A percentile compares a stretch with the other conserved stretches of the same genome.
phyloP scores from a whole-genome alignment of 2,888 invertebrate genomes.

The Drosophila limbata region DNA sequence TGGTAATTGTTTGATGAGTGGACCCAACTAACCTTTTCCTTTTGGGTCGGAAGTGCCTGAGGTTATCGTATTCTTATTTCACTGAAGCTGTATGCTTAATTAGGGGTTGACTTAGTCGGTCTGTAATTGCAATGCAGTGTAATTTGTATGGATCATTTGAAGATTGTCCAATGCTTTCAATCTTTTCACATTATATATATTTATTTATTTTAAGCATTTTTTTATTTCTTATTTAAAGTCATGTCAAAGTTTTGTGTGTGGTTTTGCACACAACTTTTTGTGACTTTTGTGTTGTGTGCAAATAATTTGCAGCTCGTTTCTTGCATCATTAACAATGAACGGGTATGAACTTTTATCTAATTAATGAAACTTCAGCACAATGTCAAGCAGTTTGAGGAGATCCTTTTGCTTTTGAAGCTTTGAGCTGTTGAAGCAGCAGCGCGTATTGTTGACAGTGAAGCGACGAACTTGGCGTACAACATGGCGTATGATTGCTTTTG shows the following conservation, averaged over 20 bases:
- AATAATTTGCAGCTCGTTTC: constrained; percentile 78
- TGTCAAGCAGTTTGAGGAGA: constrained; percentile 68
- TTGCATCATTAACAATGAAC: constrained; percentile 82
- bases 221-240: constrained; percentile 12
- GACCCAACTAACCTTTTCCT: constrained; percentile 30
- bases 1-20: constrained; percentile 27
- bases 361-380: constrained; percentile 85
- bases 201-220: constrained; percentile 12
- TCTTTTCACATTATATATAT: constrained; percentile 12
- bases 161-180: background rate
- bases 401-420: constrained; percentile 61
- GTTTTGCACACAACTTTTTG: constrained; percentile 58
- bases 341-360: constrained; percentile 83
- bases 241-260: constrained; percentile 39
- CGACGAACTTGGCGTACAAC: constrained; percentile 61
- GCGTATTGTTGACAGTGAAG: constrained; percentile 78
- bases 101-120: constrained; percentile 11
- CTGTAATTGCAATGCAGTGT: constrained; percentile 26
- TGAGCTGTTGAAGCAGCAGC: constrained; percentile 37
- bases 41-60: constrained; percentile 53
- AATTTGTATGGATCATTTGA: constrained; percentile 22
- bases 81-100: constrained; percentile 36
- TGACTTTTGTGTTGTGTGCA: constrained; percentile 78
- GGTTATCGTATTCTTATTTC: constrained; percentile 32
- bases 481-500: constrained; percentile 82